phyloP scores from a whole-genome alignment of 2,113 vertebrate species.

The Paradisaea rubra region DNA sequence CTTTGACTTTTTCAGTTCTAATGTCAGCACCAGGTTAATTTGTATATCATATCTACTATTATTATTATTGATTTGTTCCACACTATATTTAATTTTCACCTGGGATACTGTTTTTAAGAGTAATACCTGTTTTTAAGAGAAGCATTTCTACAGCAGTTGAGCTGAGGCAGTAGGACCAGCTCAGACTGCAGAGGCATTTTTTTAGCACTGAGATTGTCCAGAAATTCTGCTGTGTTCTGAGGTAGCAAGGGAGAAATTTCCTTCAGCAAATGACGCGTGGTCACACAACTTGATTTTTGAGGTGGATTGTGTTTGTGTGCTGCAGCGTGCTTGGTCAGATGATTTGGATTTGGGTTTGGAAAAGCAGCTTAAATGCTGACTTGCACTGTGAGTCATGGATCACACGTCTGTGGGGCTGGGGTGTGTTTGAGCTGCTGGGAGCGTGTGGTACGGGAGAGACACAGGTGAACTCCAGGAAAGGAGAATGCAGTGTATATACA shows the following conservation, averaged over 20 bases:
- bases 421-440: neutral
- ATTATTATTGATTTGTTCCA: neutral
- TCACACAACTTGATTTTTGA: neutral
- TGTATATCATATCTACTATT: neutral
- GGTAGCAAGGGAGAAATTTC: neutral
- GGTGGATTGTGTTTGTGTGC: neutral
- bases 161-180: neutral
- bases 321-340: neutral
- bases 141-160: neutral
- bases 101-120: neutral
- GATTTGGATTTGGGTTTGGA: constrained; percentile 26
- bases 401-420: neutral
- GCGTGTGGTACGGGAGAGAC: accelerated
- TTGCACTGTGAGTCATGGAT: neutral
- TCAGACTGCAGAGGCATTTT: neutral
- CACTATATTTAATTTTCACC: neutral
- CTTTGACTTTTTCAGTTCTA: neutral
- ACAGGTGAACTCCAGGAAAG: accelerated
- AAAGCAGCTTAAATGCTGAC: constrained; percentile 36
- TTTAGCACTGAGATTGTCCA: neutral
- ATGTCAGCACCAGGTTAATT: neutral
- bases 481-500: accelerated
- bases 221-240: neutral
- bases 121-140: neutral
- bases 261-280: neutral